Evolutionary conservation across 2,113 vertebrate genomes (phyloP), one percentile per base, ranked within the genome.

Genomic region (Phrynocephalus versicolor): DNA sequence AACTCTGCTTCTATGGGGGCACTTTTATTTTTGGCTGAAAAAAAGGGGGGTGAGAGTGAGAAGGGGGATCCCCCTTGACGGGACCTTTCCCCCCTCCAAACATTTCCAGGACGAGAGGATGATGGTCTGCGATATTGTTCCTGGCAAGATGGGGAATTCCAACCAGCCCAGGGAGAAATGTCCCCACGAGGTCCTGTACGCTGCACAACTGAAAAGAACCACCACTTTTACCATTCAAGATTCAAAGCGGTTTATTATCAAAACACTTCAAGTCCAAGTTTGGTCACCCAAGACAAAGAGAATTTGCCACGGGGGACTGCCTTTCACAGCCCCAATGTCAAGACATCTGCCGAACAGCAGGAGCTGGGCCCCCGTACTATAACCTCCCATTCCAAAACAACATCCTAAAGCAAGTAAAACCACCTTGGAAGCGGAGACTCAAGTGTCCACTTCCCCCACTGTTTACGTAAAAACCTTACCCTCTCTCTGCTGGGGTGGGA

Each of bases 161-260:
- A 51, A 10, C 45, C 5, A 74, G 2, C 72, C 65, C n/a, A 7
- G 30, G 13, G 12, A 67, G 23, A 64, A 71, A 73, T 10, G 10
- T 62, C 60, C 6, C 39, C 30, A 25, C 14, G 51, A 72, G 39
- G 35, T 39, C 35, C 19, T 25, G 71, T 25, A 41, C 12, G 6
- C 19, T 71, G 18, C 18, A 45, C 8, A 77, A 12, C 30, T 64
- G 33, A 51, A 27, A 37, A 6, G 6, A 75, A 74, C 37, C 55
- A 74, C 57, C 37, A 51, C 27, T 37, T 64, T 25, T 2, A 19
- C 14, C 9, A 57, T 33, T 73, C 30, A 60, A 60, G 27, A 55
- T 23, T 77, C 35, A 45, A 37, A 69, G 51, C 33, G 57, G 35
- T 77, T 85, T 70, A 69, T 78, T 85, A 45, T 37, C 74, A 85